Evolutionary conservation across 2,797 vertebrate genomes (phyloP), one percentile per base, ranked within the genome.

Genomic region (Poecilia picta): DNA sequence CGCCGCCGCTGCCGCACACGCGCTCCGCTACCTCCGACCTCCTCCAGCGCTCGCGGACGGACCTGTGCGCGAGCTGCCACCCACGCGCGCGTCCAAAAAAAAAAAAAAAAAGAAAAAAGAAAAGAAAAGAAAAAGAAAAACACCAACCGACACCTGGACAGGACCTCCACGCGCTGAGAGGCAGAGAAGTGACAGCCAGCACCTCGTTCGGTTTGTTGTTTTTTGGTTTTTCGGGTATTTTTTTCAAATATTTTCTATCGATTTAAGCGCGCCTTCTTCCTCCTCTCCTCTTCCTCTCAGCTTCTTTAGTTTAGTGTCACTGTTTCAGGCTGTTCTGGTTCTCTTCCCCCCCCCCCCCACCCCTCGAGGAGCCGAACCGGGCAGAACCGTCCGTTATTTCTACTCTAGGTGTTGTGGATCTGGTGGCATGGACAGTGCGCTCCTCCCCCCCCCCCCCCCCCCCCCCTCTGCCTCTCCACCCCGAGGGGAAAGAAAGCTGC

Each of bases 331-430:
- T 84, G 79, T 85, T 85, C 85, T 77, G 66, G 33, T 83, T 84
- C 36, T 77, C 39, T 77, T 79, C n/a, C n/a, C n/a, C n/a, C n/a
- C n/a, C n/a, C 76, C n/a, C 28, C 8, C 51, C 25, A n/a, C n/a
- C 79, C 59, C 53, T 91, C 84, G 88, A 81, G 81, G 78, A 81
- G 75, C 87, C 84, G 66, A 87, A 81, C 84, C 86, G 73, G 86
- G 83, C 96, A 95, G 95, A 94, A 96, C 95, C 94, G 95, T 96
- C 88, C 89, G 79, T 86, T 81, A 95, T 95, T 89, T 94, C 94
- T 95, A 95, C 95, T 90, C 92, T 94, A 57, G 79, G 83, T 83
- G 85, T 55, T 88, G 88, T 75, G 88, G 92, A 76, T 90, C 89
- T 92, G 90, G 89, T 92, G 92, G 85, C 92, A 87, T 85, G 91